Conservation (phyloP, 2,113 vertebrate genomes). For the Passer domesticus region DNA sequence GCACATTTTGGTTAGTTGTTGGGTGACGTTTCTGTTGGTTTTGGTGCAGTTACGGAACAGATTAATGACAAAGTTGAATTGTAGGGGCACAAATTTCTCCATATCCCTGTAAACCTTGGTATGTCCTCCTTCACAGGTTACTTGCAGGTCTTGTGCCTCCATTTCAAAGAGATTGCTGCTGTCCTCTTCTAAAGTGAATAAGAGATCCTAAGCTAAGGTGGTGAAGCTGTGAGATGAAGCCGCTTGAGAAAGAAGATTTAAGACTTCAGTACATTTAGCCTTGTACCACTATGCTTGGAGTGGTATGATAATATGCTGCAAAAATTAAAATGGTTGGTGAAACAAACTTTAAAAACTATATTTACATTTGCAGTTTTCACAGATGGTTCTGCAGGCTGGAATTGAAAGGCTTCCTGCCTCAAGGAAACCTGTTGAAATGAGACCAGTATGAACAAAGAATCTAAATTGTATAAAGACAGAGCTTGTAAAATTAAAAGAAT, state of each 20-base stretch:
- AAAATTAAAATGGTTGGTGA: background rate
- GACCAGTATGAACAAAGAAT: background rate
- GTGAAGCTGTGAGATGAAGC: background rate
- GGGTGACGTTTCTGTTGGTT: background rate
- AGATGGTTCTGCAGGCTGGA: background rate
- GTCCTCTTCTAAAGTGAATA: background rate
- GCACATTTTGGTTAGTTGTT: background rate
- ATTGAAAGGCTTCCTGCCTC: background rate
- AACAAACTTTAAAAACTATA: background rate
- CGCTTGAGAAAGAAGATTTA: background rate
- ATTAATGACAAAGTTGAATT: background rate
- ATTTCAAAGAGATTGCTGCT: background rate
- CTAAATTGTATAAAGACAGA: background rate
- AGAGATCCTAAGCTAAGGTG: background rate
- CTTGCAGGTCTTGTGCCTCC: background rate
- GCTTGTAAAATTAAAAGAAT: background rate
- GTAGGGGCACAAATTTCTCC: background rate
- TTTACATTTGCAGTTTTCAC: background rate
- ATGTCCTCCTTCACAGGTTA: rapidly evolving
- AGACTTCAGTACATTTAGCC: background rate
- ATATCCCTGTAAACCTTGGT: background rate
- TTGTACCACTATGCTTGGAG: background rate
- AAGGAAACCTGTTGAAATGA: background rate
- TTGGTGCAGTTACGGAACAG: background rate
- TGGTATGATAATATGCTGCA: background rate